Conservation (phyloP, 2,888 invertebrate species). For the Geotrupes spiniger region DNA sequence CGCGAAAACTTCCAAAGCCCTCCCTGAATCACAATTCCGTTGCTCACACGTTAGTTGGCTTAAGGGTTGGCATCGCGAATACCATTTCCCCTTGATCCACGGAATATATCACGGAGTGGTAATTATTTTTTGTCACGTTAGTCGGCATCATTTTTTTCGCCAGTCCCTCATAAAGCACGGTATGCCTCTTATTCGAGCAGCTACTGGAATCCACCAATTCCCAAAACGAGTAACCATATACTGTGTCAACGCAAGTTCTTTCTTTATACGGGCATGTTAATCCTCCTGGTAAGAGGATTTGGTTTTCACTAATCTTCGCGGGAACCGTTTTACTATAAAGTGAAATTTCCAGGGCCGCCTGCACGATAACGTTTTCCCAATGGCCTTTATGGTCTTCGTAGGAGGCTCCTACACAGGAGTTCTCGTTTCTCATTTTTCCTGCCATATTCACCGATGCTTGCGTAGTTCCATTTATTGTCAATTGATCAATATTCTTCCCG, state of each 20-base stretch:
- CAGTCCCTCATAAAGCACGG: slow-evolving; percentile 2
- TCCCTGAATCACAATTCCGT: no score
- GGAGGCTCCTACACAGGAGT: neutral
- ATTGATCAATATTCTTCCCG: slow-evolving; percentile 8
- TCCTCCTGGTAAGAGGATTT: slow-evolving; percentile 10
- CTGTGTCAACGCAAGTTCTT: slow-evolving; percentile 9
- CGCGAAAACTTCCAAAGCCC: no score
- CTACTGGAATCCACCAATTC: slow-evolving; percentile 1
- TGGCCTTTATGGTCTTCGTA: slow-evolving; percentile 11
- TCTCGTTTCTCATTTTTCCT: slow-evolving; percentile 9
- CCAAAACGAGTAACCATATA: slow-evolving; percentile 10
- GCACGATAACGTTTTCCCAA: slow-evolving; percentile 7
- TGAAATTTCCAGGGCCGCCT: slow-evolving; percentile 9
- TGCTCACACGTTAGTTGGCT: no score
- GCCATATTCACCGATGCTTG: slow-evolving; percentile 7
- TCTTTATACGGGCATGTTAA: slow-evolving; percentile 10
- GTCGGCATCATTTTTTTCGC: slow-evolving; percentile 7
- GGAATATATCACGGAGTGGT: slow-evolving; percentile 4
- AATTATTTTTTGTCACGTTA: neutral
- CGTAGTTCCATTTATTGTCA: slow-evolving; percentile 7
- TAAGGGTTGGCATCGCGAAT: slow-evolving; percentile 6
- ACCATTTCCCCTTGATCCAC: neutral
- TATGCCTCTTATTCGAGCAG: slow-evolving; percentile 6
- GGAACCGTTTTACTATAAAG: neutral
- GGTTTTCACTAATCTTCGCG: slow-evolving; percentile 5